A percentile compares a stretch with the other conserved stretches of the same genome.
phyloP scores from a whole-genome alignment of 1,140 invertebrate genomes.

The Heliothis virescens region DNA sequence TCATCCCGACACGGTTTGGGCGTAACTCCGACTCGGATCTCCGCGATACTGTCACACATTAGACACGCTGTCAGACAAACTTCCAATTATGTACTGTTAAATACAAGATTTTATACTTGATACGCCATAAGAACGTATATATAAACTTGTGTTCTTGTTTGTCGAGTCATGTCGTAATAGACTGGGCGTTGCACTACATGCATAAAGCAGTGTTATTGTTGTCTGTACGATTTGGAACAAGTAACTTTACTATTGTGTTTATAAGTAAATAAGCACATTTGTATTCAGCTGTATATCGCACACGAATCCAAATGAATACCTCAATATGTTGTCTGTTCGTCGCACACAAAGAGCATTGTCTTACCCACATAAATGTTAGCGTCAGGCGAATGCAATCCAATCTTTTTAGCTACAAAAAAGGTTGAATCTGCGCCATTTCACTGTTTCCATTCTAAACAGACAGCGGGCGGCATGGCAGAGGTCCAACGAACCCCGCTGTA shows the following conservation, averaged over 20 bases:
- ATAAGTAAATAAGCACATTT: conserved; percentile 35
- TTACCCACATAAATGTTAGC: conserved; percentile 56
- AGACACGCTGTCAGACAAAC: conserved; percentile 47
- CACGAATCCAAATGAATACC: conserved; percentile 34
- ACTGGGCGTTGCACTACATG: conserved; percentile 33
- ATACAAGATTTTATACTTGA: conserved; percentile 24
- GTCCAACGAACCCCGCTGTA: conserved; percentile 48
- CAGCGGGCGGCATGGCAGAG: conserved; percentile 43
- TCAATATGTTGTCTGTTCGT: conserved; percentile 30
- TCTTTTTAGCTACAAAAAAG: conserved; percentile 56
- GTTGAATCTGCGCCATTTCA: conserved; percentile 52
- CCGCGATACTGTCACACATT: conserved; percentile 53
- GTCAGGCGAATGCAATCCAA: conserved; percentile 56
- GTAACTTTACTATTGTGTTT: conserved; percentile 35
- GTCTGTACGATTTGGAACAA: conserved; percentile 34
- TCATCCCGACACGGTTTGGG: conserved; percentile 65
- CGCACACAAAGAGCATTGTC: conserved; percentile 53
- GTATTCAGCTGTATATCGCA: conserved; percentile 32
- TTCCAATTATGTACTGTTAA: conserved; percentile 48
- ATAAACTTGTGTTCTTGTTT: conserved; percentile 17
- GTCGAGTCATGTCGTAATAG: conserved; percentile 19
- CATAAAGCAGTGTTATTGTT: conserved; percentile 30
- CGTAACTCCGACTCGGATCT: conserved; percentile 49
- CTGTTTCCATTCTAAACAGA: conserved; percentile 57
- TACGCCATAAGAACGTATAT: conserved; percentile 28